Conservation (phyloP, 2,113 vertebrate species). For the Halichoerus grypus region DNA sequence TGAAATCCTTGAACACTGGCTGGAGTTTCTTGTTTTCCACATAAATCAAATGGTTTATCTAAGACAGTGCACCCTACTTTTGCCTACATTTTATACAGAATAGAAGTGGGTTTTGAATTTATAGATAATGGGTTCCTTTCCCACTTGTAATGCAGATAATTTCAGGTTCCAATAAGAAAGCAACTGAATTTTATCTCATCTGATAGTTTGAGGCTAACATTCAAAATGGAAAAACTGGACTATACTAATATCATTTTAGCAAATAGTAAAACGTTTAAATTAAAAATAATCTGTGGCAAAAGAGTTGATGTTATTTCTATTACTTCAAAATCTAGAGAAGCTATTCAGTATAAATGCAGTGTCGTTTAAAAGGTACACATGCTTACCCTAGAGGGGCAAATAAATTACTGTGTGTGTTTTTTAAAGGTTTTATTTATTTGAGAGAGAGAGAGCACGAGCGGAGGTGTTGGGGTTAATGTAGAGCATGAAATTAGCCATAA, state of each 20-base stretch:
- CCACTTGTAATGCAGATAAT: not conserved
- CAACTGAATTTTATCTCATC: not conserved
- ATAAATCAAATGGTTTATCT: slow-evolving; percentile 40
- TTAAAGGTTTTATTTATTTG: not conserved
- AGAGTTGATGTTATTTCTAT: not conserved
- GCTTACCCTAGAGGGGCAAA: not conserved
- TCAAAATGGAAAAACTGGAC: not conserved
- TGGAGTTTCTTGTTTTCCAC: not conserved
- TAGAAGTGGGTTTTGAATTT: slow-evolving; percentile 12
- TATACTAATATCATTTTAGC: not conserved
- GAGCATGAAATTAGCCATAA: too few relatives aligned
- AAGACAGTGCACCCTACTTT: not conserved
- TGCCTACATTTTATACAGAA: not conserved
- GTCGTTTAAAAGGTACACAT: not conserved
- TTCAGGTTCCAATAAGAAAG: slow-evolving; percentile 13
- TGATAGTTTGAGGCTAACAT: not conserved
- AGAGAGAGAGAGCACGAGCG: not conserved
- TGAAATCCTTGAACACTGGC: not conserved
- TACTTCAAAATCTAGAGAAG: slow-evolving; percentile 23
- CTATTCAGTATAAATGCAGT: not conserved
- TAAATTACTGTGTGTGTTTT: not conserved
- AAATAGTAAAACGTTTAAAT: not conserved
- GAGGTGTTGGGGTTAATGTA: too few relatives aligned
- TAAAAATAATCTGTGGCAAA: slow-evolving; percentile 31
- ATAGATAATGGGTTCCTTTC: not conserved